phyloP scores from a whole-genome alignment of 1,140 invertebrate genomes.

The Drosophila burlai region DNA sequence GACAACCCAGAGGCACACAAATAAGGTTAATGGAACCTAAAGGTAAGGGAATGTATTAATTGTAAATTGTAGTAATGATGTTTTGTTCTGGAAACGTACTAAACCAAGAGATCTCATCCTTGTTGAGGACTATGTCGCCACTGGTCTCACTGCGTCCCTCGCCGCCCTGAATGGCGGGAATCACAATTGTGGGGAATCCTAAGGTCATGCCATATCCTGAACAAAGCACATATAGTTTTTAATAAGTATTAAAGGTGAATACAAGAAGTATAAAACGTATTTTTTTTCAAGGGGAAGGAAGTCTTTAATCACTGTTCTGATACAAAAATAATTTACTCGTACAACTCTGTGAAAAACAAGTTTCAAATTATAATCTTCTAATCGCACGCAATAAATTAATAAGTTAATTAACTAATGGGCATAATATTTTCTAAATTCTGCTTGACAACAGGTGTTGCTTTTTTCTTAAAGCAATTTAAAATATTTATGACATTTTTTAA shows the following conservation, averaged over 20 bases:
- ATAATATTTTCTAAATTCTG: not conserved
- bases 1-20: slow-evolving; percentile 91
- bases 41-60: not conserved
- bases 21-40: slow-evolving; percentile 92
- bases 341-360: not conserved
- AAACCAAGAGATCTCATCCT: slow-evolving; percentile 91
- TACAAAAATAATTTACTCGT: not conserved
- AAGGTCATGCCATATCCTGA: slow-evolving; percentile 90
- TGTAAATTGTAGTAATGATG: not conserved
- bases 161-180: slow-evolving; percentile 88
- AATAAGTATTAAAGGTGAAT: not conserved
- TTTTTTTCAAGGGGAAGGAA: slow-evolving; percentile 20
- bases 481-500: not conserved
- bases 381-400: not conserved
- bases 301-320: not conserved
- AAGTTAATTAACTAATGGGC: not conserved
- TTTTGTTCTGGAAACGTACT: slow-evolving; percentile 86
- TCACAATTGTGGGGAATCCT: slow-evolving; percentile 91
- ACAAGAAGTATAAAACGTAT: not conserved
- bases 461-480: too few relatives aligned
- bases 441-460: not conserved
- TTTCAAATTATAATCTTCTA: not conserved
- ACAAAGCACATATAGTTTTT: not conserved
- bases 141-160: slow-evolving; percentile 84
- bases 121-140: slow-evolving; percentile 86